Evolutionary conservation across 2,888 invertebrate species (phyloP).

Genomic region (Apamea monoglypha): DNA sequence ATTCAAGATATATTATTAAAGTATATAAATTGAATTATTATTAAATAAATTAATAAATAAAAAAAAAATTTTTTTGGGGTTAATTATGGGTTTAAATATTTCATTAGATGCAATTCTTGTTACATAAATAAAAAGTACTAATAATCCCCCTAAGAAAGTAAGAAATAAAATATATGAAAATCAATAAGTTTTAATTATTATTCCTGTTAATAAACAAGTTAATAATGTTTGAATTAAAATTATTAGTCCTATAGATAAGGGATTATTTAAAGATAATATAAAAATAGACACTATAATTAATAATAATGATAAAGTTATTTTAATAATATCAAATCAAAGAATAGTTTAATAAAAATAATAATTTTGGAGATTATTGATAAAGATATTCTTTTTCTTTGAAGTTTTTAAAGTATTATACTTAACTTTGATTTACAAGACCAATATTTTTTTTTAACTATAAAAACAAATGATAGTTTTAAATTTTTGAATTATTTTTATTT

Average conservation of each 20-base stretch:
- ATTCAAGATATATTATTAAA: constrained; percentile 76
- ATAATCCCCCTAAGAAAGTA: constrained; percentile 91
- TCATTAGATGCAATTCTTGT: constrained; percentile 91
- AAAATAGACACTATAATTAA: constrained; percentile 78
- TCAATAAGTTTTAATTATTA: constrained; percentile 89
- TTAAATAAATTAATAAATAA: constrained; percentile 64
- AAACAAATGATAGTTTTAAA: constrained; percentile 88
- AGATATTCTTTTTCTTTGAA: constrained; percentile 90
- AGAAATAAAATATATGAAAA: constrained; percentile 91
- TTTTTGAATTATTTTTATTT: constrained; percentile 82
- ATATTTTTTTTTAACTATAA: constrained; percentile 92
- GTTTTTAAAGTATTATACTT: constrained; percentile 90
- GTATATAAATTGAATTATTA: constrained; percentile 68
- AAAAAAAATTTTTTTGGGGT: constrained; percentile 70
- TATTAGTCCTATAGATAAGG: constrained; percentile 89
- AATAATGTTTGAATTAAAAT: constrained; percentile 89
- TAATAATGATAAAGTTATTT: constrained; percentile 84
- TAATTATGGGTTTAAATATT: constrained; percentile 84
- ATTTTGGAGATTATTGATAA: constrained; percentile 92
- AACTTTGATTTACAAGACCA: constrained; percentile 93
- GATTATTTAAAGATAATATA: constrained; percentile 83
- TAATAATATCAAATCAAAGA: constrained; percentile 89
- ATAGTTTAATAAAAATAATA: constrained; percentile 92
- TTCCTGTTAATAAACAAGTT: constrained; percentile 84
- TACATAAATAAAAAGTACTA: constrained; percentile 92